These are phyloP conservation scores for Gopherus flavomarginatus DNA, from an alignment of 2,113 vertebrate species.

Conservation along the genomic window DNA sequence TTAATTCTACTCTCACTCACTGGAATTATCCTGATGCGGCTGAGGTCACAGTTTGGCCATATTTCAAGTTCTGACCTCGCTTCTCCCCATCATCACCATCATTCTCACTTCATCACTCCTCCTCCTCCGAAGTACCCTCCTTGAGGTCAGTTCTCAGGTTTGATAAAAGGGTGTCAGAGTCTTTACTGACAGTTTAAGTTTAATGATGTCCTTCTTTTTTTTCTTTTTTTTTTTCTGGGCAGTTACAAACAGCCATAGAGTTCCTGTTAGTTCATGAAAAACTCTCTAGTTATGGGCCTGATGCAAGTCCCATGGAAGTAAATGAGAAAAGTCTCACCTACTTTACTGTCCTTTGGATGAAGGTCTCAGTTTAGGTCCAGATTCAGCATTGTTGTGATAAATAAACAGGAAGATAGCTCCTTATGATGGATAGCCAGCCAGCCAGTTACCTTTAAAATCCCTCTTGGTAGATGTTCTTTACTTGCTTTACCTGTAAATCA, in stretches of 20 bases:
- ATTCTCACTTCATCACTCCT: neutral
- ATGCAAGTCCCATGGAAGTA: neutral
- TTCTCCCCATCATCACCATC: neutral
- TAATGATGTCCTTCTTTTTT: neutral
- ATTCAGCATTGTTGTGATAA: neutral
- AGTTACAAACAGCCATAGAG: neutral
- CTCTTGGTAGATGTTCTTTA: too few relatives aligned
- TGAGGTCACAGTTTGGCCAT: neutral
- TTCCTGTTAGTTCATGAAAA: neutral
- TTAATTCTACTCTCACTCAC: neutral
- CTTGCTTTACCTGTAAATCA: too few relatives aligned
- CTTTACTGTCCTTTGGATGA: neutral
- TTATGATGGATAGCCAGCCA: too few relatives aligned
- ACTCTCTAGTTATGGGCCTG: fast-evolving
- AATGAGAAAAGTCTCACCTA: neutral
- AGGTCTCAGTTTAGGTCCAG: fast-evolving
- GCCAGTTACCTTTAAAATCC: too few relatives aligned
- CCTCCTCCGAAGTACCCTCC: neutral
- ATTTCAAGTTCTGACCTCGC: neutral
- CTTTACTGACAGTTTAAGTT: neutral
- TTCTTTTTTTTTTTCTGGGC: neutral
- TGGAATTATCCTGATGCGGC: neutral
- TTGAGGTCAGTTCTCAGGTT: neutral
- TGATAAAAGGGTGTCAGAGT: neutral
- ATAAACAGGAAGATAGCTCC: too few relatives aligned